Evolutionary conservation across 1,140 invertebrate genomes (phyloP).

Genomic region (Calephelis nemesis): DNA sequence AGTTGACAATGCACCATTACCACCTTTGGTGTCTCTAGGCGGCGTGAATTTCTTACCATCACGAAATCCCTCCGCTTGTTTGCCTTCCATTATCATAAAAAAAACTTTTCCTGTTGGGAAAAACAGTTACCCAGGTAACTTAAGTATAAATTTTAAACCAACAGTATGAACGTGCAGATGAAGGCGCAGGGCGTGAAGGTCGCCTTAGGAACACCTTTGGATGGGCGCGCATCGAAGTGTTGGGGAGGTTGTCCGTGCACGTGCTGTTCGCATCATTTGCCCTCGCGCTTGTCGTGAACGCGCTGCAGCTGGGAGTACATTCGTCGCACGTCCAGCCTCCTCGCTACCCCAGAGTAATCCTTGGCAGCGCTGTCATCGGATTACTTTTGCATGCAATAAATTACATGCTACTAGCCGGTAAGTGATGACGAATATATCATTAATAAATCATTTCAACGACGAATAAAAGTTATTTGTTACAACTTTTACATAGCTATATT

Average conservation of each 20-base stretch:
- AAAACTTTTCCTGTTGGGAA: too few relatives aligned
- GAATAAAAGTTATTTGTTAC: too few relatives aligned
- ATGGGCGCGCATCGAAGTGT: conserved; percentile 92
- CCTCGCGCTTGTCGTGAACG: conserved; percentile 90
- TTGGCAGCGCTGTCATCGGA: conserved; percentile 76
- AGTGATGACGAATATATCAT: conserved; percentile 25
- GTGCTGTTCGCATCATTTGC: conserved; percentile 91
- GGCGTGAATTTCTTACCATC: too few relatives aligned
- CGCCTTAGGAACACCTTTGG: conserved; percentile 93
- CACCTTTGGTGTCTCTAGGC: too few relatives aligned
- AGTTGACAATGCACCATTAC: too few relatives aligned
- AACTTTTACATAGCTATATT: too few relatives aligned
- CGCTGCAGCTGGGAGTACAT: conserved; percentile 88
- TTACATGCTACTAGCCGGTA: conserved; percentile 63
- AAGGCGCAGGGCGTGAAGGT: conserved; percentile 78
- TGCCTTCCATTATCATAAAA: too few relatives aligned
- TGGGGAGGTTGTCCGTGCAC: conserved; percentile 89
- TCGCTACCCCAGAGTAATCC: conserved; percentile 82
- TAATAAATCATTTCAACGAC: too few relatives aligned
- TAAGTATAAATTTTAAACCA: conserved; percentile 19
- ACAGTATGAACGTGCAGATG: conserved; percentile 67
- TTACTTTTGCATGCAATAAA: conserved; percentile 62
- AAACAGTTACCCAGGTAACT: neutral
- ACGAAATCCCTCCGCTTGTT: too few relatives aligned
- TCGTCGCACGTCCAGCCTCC: conserved; percentile 82